These are phyloP conservation scores for Aricia artaxerxes DNA, from an alignment of 2,888 invertebrate genomes.

Conservation along the genomic window DNA sequence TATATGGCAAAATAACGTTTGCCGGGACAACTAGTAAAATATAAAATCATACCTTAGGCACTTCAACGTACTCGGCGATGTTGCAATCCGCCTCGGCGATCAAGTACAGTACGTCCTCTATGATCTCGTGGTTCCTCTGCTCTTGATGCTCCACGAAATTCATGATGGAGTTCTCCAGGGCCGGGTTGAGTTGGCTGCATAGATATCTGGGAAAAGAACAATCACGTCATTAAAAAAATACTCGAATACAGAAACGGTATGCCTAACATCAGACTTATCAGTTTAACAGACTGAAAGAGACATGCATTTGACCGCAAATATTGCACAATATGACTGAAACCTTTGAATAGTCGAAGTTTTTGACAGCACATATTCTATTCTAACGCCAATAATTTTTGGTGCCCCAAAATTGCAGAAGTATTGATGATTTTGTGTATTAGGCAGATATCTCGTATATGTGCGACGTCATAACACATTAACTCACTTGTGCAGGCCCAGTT, in stretches of 20 bases:
- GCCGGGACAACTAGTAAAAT: no score
- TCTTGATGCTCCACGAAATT: conserved; percentile 84
- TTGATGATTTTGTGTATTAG: no score
- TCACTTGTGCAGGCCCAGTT: conserved; percentile 90
- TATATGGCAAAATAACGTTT: no score
- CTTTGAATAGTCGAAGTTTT: no score
- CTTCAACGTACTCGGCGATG: conserved; percentile 86
- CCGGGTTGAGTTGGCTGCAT: conserved; percentile 63
- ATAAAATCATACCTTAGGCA: conserved; percentile 52
- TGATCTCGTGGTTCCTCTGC: conserved; percentile 79
- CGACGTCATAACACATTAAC: conserved; percentile 49
- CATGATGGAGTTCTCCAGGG: conserved; percentile 63
- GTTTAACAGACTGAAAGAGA: no score
- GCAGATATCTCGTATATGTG: no score
- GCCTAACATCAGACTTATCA: no score
- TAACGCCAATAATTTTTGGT: no score
- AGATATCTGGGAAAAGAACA: conserved; percentile 53
- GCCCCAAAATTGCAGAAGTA: no score
- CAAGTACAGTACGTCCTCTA: conserved; percentile 84
- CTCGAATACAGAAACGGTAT: not conserved
- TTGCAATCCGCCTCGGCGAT: conserved; percentile 77
- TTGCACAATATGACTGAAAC: no score
- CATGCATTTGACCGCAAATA: no score
- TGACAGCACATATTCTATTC: no score
- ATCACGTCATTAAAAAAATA: not conserved